Base-by-base conservation (phyloP, 64 coral and sea anemone genomes). In the Pachyseris speciosa region DNA sequence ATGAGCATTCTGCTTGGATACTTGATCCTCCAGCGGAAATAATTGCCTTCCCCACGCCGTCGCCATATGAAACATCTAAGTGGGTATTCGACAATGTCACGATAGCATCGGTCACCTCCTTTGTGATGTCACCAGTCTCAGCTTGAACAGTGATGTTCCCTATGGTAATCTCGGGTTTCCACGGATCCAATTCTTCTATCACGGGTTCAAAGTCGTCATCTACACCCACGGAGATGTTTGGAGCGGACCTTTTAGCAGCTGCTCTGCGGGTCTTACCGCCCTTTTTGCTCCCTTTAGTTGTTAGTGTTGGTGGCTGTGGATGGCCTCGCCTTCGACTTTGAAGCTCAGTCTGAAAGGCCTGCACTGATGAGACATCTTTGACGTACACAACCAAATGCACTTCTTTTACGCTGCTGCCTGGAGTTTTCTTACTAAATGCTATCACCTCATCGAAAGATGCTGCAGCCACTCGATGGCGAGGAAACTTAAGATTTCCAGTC, bases 401-500 rank as follows among this genome's bases (percentile, higher is more conserved):
- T 64, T 90, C 87, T 22, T 80, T 59, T 22, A 90, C 0, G 11
- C 55, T 39, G 59, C 60, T 32, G 2, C 30, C 32, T 7, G 19
- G 87, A 81, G n/a, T 67, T 11, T 68, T 80, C 45, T 80, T 80
- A 29, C 87, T 90, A 32, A 90, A 90, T 22, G 41, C 2, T 3
- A 78, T 28, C 13, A 67, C 66, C 49, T 90, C 87, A n/a, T 90
- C 74, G 30, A 90, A 79, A 57, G 78, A 90, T 31, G 37, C 37
- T 29, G 75, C 63, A 67, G 87, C 87, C 29, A 90, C 87, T 2
- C 64, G 87, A 34, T 33, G 5, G 20, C 20, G 38, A 27, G 87
- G 87, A 90, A 79, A 90, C 13, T 45, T 11, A 45, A 90, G 64
- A 25, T 80, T 90, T 80, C 87, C 87, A 51, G 87, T 90, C 2